Evolutionary conservation across 2,888 invertebrate species (phyloP).

Genomic region (Xestia c-nigrum): DNA sequence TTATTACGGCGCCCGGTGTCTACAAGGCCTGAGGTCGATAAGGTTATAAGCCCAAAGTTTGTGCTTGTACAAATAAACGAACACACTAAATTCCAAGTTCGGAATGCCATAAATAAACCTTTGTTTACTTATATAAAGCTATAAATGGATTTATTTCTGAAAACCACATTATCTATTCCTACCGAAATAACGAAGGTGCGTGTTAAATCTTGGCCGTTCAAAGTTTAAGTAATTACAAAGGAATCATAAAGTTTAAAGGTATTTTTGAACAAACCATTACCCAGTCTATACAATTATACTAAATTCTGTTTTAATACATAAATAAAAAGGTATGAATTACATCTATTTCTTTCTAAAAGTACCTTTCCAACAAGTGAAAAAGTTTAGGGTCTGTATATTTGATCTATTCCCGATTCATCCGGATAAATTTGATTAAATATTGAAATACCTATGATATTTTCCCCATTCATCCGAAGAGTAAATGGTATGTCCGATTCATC

Average conservation of each 20-base stretch:
- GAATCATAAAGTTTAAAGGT: neutral
- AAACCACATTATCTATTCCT: conserved; percentile 44
- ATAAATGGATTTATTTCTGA: conserved; percentile 44
- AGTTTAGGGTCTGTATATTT: conserved; percentile 32
- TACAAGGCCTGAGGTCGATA: conserved; percentile 43
- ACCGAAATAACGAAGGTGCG: conserved; percentile 18
- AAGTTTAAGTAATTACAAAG: conserved; percentile 21
- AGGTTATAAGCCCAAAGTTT: conserved; percentile 49
- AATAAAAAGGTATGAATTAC: conserved; percentile 16
- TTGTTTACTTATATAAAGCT: conserved; percentile 39
- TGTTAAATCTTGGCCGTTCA: neutral
- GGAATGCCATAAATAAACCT: conserved; percentile 53
- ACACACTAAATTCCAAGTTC: conserved; percentile 56
- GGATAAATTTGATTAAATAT: too few relatives aligned
- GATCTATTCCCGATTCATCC: too few relatives aligned
- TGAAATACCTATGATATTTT: too few relatives aligned
- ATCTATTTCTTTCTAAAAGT: neutral
- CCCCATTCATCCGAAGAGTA: too few relatives aligned
- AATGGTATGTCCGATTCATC: too few relatives aligned
- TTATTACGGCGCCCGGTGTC: conserved; percentile 33
- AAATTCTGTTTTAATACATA: neutral
- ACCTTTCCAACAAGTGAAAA: conserved; percentile 15
- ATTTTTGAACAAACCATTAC: neutral
- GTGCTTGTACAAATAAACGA: conserved; percentile 58
- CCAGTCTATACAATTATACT: neutral